phyloP scores from a whole-genome alignment of 37 sponge, comb jelly and placozoan genomes.

The Ephydatia muelleri region DNA sequence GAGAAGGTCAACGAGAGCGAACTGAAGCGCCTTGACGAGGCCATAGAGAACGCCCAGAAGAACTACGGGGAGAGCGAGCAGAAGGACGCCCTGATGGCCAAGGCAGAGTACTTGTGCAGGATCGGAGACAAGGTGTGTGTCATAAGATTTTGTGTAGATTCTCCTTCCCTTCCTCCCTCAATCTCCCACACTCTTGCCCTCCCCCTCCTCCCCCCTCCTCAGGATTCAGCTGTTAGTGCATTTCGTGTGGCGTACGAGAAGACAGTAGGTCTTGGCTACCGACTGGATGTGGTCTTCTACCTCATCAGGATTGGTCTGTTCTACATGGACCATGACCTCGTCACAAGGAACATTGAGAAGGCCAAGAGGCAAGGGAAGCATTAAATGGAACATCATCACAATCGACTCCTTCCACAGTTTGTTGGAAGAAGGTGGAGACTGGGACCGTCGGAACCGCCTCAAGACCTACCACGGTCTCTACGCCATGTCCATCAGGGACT shows the following conservation, averaged over 20 bases:
- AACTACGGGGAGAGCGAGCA: slow-evolving; percentile 95
- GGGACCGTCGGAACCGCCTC: slow-evolving; percentile 96
- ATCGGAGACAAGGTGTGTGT: slow-evolving; percentile 88
- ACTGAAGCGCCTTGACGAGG: slow-evolving; percentile 64
- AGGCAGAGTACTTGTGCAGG: slow-evolving; percentile 93
- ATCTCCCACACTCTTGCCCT: neutral
- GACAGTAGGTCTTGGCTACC: slow-evolving; percentile 87
- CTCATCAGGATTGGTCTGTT: slow-evolving; percentile 92
- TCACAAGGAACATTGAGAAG: slow-evolving; percentile 86
- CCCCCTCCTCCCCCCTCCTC: neutral
- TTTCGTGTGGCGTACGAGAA: slow-evolving; percentile 63
- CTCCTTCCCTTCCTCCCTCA: neutral
- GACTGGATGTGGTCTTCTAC: slow-evolving; percentile 94
- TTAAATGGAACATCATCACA: slow-evolving; percentile 20
- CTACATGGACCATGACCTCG: slow-evolving; percentile 91
- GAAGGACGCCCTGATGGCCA: slow-evolving; percentile 86
- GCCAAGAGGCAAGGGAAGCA: slow-evolving; percentile 69
- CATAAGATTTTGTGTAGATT: neutral
- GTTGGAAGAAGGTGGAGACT: slow-evolving; percentile 98
- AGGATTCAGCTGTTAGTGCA: slow-evolving; percentile 54
- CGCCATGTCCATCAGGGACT: slow-evolving; percentile 87
- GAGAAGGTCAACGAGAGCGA: slow-evolving; percentile 62
- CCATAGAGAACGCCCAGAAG: slow-evolving; percentile 86
- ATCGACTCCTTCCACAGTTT: slow-evolving; percentile 52
- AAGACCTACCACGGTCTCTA: slow-evolving; percentile 94